These are phyloP conservation scores for Laticauda laticaudata DNA, from an alignment of 2,113 vertebrate genomes.

Conservation along the genomic window DNA sequence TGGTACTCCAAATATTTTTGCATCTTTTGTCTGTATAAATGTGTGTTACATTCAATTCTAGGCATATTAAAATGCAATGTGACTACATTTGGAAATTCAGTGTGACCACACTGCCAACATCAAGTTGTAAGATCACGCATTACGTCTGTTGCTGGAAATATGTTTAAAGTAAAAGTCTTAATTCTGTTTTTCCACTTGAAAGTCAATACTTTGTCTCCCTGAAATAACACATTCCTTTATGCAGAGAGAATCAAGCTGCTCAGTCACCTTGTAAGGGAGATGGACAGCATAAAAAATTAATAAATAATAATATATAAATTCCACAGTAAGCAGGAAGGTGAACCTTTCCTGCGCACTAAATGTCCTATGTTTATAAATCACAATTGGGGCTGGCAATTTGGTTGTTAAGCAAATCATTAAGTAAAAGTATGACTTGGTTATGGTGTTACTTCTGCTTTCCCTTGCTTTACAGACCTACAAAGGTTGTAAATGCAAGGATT, in stretches of 20 bases:
- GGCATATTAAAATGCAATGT: neutral
- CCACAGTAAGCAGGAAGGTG: neutral
- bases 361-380: neutral
- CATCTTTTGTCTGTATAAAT: neutral
- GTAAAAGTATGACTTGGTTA: neutral
- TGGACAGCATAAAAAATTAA: neutral
- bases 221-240: neutral
- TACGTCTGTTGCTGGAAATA: neutral
- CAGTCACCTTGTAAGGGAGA: neutral
- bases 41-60: neutral
- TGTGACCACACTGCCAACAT: constrained; percentile 19
- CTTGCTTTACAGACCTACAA: neutral
- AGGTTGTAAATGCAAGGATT: neutral
- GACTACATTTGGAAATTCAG: constrained; percentile 15
- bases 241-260: neutral
- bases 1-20: neutral
- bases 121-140: neutral
- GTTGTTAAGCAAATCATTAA: neutral
- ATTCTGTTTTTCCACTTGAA: neutral
- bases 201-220: neutral
- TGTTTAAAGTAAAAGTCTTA: constrained; percentile 7
- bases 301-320: neutral
- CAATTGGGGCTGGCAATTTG: neutral
- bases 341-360: neutral
- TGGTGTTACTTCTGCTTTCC: neutral